Base-by-base conservation (phyloP, 1,140 invertebrate genomes). In the Ceratina calcarata region DNA sequence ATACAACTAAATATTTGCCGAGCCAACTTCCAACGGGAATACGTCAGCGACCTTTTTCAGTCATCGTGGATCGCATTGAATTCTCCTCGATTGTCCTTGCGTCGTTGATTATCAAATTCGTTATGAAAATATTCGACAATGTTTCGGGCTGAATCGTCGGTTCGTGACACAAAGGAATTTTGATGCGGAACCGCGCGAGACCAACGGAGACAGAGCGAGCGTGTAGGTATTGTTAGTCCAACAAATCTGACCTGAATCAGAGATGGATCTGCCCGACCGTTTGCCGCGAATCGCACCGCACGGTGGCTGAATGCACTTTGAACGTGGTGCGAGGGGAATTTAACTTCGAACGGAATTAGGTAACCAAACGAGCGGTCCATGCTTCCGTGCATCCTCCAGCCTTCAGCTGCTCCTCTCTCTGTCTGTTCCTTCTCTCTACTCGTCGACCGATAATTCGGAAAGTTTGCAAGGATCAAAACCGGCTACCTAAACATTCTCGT, bases 191-290 rank as follows among this genome's bases (percentile, higher is more conserved):
- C 70, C 4, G 22, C 27, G 51, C 55, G 10, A 61, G 64, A 32
- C 12, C 51, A 75, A 66, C 53, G 15, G 53, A 57, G 27, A 24
- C 57, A 18, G 0, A 10, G 64, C 15, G 37, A 58, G 66, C 22
- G 49, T 68, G 67, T 32, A 69, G 61, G 70, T 78, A 78, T 78
- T 77, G 75, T 81, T 81, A 66, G 27, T 27, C 67, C 51, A 61
- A 81, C 74, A 78, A 81, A 81, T 81, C 80, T 81, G 80, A 78
- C 80, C 80, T 57, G 66, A 81, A 78, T 81, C 67, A 57, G 79
- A 78, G 80, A 81, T 81, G 66, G 79, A 77, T 81, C 65, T 77
- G 58, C 3, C 71, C 58, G 65, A 67, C 45, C 71, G 78, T 76
- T 76, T 76, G 74, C 79, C 66, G 22, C 61, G 51, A 80, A 57